phyloP scores from a whole-genome alignment of 30 jellyfish, hydroid and myxozoan species.

The Hydractinia echinata region DNA sequence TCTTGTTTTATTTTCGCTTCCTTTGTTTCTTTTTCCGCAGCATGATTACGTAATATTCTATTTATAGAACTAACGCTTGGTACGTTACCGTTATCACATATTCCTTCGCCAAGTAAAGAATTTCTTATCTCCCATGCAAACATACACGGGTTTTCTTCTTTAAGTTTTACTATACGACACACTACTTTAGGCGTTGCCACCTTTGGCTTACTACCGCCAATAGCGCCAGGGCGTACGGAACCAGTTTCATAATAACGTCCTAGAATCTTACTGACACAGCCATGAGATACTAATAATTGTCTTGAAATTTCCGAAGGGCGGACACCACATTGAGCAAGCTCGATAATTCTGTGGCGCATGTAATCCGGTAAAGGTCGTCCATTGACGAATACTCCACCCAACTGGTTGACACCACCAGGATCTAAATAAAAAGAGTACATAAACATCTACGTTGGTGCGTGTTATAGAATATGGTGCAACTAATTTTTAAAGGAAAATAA shows the following conservation, averaged over 20 bases:
- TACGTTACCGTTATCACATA: conserved; percentile 87
- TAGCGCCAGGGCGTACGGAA: conserved; percentile 99
- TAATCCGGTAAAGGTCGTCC: conserved; percentile 98
- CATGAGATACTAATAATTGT: conserved; percentile 93
- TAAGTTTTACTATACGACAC: conserved; percentile 84
- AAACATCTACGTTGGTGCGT: too few relatives aligned
- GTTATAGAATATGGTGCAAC: too few relatives aligned
- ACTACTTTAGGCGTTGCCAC: conserved; percentile 98
- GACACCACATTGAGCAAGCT: conserved; percentile 98
- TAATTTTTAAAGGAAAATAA: too few relatives aligned
- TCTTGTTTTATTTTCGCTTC: conserved; percentile 94
- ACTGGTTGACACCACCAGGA: conserved; percentile 98
- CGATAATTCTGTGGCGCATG: conserved; percentile 97
- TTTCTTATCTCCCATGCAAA: conserved; percentile 97
- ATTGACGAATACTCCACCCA: conserved; percentile 97
- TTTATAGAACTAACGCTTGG: conserved; percentile 96
- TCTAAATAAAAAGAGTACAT: conserved; percentile 33
- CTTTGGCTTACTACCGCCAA: conserved; percentile 97
- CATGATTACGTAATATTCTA: conserved; percentile 88
- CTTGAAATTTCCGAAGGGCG: conserved; percentile 97
- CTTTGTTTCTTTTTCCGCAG: conserved; percentile 95
- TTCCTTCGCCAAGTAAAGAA: conserved; percentile 82
- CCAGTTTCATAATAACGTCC: conserved; percentile 98
- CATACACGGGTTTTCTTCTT: conserved; percentile 98
- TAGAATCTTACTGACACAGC: conserved; percentile 96